Conservation (phyloP, 2,888 invertebrate species). For the Unio pictorum region DNA sequence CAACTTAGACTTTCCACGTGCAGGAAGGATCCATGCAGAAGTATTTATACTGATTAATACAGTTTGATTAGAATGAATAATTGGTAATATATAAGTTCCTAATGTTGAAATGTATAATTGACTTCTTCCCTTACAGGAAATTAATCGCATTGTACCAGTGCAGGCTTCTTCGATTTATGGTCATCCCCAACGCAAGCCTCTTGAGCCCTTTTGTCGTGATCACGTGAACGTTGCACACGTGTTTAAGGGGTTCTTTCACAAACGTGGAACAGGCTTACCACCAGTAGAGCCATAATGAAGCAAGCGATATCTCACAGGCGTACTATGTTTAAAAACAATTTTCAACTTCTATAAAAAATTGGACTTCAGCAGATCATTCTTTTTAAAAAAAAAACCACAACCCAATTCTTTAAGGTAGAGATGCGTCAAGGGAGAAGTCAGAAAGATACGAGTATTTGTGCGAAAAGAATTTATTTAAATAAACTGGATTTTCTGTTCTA, state of each 20-base stretch:
- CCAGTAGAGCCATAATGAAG: constrained; percentile 16
- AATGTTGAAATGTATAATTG: neutral
- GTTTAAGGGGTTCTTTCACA: constrained; percentile 51
- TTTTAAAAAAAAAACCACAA: no score
- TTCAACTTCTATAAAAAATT: no score
- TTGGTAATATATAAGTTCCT: neutral
- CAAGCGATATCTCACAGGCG: neutral
- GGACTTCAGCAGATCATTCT: no score
- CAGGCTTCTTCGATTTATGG: constrained; percentile 53
- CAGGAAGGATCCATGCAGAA: neutral
- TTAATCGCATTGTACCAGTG: constrained; percentile 36
- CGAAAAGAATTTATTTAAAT: no score
- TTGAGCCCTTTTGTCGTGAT: constrained; percentile 39
- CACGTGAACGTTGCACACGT: constrained; percentile 47
- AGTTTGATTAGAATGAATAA: neutral
- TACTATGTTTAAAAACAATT: neutral
- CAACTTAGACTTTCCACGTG: neutral
- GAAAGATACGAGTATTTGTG: no score
- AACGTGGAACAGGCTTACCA: constrained; percentile 51
- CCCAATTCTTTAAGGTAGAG: no score
- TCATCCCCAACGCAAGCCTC: constrained; percentile 25
- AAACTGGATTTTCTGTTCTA: no score
- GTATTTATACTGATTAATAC: no score
- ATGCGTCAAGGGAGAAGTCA: no score
- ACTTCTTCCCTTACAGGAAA: constrained; percentile 40